These are phyloP conservation scores for Pandion haliaetus DNA, from an alignment of 2,113 vertebrate genomes.

Conservation along the genomic window DNA sequence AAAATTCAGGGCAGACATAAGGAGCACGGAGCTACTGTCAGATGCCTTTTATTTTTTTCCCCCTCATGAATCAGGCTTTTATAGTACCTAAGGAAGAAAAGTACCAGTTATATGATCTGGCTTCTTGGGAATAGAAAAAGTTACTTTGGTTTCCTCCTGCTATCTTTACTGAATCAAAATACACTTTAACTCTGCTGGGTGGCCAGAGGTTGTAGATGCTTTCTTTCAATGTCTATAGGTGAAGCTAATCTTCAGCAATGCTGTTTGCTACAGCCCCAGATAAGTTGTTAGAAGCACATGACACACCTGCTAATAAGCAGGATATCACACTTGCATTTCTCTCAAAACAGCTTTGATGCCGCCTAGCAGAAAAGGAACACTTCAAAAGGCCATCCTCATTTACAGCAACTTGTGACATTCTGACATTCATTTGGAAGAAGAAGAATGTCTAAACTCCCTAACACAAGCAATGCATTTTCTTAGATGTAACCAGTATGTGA, in stretches of 20 bases:
- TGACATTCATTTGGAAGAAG: not conserved
- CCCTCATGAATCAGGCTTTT: not conserved
- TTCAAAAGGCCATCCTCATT: not conserved
- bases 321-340: not conserved
- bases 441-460: not conserved
- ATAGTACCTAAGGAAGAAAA: not conserved
- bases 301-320: not conserved
- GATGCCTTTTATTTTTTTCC: too few species aligned
- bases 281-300: not conserved
- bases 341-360: not conserved
- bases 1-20: not conserved
- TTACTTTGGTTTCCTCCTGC: not conserved
- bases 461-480: not conserved
- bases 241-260: not conserved
- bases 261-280: not conserved
- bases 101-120: not conserved
- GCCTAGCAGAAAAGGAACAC: not conserved
- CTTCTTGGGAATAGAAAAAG: not conserved
- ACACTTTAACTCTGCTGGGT: not conserved
- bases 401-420: not conserved
- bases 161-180: not conserved
- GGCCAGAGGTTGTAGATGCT: not conserved
- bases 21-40: not conserved
- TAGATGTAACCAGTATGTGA: not conserved
- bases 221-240: not conserved